Base-by-base conservation (phyloP, 2,888 invertebrate genomes). In the Noctuana brunneofusca region DNA sequence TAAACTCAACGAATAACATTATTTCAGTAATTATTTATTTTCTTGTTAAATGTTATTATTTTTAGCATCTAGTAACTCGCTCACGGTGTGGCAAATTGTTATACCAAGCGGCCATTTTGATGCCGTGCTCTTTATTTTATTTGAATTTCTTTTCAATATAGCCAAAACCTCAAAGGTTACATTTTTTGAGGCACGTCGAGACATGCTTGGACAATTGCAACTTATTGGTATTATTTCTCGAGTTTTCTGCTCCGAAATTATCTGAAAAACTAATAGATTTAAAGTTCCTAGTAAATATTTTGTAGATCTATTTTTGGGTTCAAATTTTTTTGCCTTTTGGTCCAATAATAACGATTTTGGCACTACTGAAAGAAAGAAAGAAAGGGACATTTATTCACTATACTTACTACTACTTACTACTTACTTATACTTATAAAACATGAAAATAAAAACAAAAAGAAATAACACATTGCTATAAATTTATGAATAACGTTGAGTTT, bases 71-170 rank as follows among this genome's bases (percentile, higher is more conserved):
- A 27, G n/a, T 14, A 32, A 12, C 4, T 53, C 59, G 53, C 43
- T 32, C 20, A 20, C 5, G 43, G 11, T 59, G 32, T 22, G 18
- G 14, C 52, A n/a, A 14, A 11, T 22, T 14, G 0, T 30, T 32
- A 22, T 22, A 20, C 32, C 12, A 24, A 46, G 66, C 68, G 69
- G 69, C 66, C 66, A 66, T 71, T 74, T 74, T 68, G 65, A 24
- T 53, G 60, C 11, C 53, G 20, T 65, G 63, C 58, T 68, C 66
- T 75, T 73, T 78, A 71, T 75, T 71, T 75, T 72, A 71, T 74
- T 71, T 68, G 58, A 65, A 68, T 65, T 67, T 59, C 27, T 62
- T 60, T 60, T 55, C 54, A 62, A 62, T 62, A 53, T 55, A 38
- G 48, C 24, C 48, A 35, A 60, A 60, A 35, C 46, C 32, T 43